Evolutionary conservation across 2,113 vertebrate genomes (phyloP).

Genomic region (Odontesthes bonariensis): DNA sequence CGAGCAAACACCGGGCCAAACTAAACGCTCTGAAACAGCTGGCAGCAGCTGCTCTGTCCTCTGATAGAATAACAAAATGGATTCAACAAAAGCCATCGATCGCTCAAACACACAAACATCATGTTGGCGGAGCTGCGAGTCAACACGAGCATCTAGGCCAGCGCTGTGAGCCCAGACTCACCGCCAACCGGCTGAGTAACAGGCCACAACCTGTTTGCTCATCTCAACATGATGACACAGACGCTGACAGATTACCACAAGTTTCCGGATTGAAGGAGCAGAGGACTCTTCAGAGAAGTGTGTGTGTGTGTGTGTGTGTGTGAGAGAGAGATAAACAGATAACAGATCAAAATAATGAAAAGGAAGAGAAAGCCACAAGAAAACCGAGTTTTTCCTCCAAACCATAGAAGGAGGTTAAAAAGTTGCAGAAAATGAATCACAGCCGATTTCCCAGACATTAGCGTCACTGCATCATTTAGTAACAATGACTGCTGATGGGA

Average conservation of each 20-base stretch:
- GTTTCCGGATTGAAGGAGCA: slow-evolving; percentile 56
- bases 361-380: slow-evolving; percentile 35
- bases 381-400: slow-evolving; percentile 18
- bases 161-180: slow-evolving; percentile 24
- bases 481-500: slow-evolving; percentile 32
- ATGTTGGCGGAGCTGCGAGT: neutral
- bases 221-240: slow-evolving; percentile 57
- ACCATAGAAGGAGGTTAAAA: neutral
- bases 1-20: slow-evolving; percentile 49
- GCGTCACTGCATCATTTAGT: slow-evolving; percentile 41
- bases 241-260: slow-evolving; percentile 58
- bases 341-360: slow-evolving; percentile 45
- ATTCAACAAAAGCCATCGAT: slow-evolving; percentile 54
- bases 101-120: slow-evolving; percentile 43
- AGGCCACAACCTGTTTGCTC: slow-evolving; percentile 55
- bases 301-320: neutral
- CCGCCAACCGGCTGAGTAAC: slow-evolving; percentile 31
- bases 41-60: slow-evolving; percentile 30
- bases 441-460: slow-evolving; percentile 45
- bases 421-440: slow-evolving; percentile 48
- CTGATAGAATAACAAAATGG: too few species aligned
- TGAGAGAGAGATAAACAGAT: slow-evolving; percentile 32
- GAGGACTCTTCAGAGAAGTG: slow-evolving; percentile 39
- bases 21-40: slow-evolving; percentile 18
- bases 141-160: too few species aligned